Evolutionary conservation across 2,113 vertebrate genomes (phyloP).

Genomic region (Atractosteus spatula): DNA sequence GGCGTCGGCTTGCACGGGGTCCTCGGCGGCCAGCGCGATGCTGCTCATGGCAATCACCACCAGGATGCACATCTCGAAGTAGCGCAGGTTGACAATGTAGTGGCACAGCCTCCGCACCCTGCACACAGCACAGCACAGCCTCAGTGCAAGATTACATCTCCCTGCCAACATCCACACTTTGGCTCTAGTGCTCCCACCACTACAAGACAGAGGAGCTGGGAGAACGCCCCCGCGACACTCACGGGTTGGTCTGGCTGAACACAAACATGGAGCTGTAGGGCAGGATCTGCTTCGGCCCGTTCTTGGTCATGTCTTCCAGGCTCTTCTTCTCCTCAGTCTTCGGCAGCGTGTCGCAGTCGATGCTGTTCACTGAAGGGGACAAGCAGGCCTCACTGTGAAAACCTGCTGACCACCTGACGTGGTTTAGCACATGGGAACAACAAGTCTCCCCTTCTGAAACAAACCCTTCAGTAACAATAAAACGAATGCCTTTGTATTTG

Average conservation of each 20-base stretch:
- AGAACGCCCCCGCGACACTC: conserved; percentile 50
- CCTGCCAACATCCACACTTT: neutral
- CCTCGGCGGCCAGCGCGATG: conserved; percentile 91
- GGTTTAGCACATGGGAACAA: no score
- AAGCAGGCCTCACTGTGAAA: no score
- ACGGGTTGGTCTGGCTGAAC: conserved; percentile 88
- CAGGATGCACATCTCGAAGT: conserved; percentile 96
- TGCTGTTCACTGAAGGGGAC: conserved; percentile 73
- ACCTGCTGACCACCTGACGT: no score
- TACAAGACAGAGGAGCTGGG: no score
- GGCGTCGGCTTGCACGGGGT: conserved; percentile 85
- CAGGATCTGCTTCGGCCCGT: conserved; percentile 79
- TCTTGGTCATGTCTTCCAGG: conserved; percentile 62
- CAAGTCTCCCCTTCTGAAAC: no score
- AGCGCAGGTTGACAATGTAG: conserved; percentile 88
- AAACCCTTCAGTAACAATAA: no score
- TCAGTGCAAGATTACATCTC: no score
- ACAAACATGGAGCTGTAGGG: conserved; percentile 96
- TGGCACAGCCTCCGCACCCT: conserved; percentile 90
- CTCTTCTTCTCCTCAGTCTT: conserved; percentile 89
- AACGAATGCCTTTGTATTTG: no score
- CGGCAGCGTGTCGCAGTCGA: conserved; percentile 75
- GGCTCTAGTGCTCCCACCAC: neutral
- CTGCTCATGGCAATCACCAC: conserved; percentile 93
- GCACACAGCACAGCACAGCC: conserved; percentile 23